phyloP scores from a whole-genome alignment of 2,888 invertebrate species.

The Metopia argyrocephala region DNA sequence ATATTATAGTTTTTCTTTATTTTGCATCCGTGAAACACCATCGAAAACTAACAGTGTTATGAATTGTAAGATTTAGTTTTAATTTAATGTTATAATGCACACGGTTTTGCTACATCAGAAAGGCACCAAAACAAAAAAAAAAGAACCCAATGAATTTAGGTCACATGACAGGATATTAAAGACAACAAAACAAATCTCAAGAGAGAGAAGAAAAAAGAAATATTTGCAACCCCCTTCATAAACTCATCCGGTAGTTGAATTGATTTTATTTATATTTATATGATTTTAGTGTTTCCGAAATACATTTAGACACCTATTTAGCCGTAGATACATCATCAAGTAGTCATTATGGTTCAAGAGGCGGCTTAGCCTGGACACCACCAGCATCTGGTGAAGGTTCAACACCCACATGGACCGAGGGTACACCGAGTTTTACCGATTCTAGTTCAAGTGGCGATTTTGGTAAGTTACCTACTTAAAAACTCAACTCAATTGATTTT shows the following conservation, averaged over 20 bases:
- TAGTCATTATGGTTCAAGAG: conserved; percentile 80
- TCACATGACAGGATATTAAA: conserved; percentile 42
- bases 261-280: conserved; percentile 63
- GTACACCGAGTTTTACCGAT: conserved; percentile 97
- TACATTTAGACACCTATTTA: conserved; percentile 83
- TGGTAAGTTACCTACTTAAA: conserved; percentile 77
- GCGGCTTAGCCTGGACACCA: conserved; percentile 85
- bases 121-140: conserved; percentile 33
- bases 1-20: conserved; percentile 12
- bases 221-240: conserved; percentile 45
- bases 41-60: conserved; percentile 64
- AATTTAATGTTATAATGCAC: conserved; percentile 39
- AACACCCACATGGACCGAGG: conserved; percentile 99
- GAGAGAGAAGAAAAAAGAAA: conserved; percentile 3
- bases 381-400: conserved; percentile 92
- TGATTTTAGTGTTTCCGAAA: conserved; percentile 83
- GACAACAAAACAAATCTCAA: not conserved
- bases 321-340: conserved; percentile 78
- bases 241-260: conserved; percentile 64
- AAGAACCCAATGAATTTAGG: conserved; percentile 16
- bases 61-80: not conserved
- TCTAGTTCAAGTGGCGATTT: conserved; percentile 95
- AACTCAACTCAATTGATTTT: not conserved
- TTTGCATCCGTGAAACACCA: conserved; percentile 72
- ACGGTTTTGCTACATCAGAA: conserved; percentile 51